Evolutionary conservation across 2,113 vertebrate genomes (phyloP).

Genomic region (Actinemys pallida): DNA sequence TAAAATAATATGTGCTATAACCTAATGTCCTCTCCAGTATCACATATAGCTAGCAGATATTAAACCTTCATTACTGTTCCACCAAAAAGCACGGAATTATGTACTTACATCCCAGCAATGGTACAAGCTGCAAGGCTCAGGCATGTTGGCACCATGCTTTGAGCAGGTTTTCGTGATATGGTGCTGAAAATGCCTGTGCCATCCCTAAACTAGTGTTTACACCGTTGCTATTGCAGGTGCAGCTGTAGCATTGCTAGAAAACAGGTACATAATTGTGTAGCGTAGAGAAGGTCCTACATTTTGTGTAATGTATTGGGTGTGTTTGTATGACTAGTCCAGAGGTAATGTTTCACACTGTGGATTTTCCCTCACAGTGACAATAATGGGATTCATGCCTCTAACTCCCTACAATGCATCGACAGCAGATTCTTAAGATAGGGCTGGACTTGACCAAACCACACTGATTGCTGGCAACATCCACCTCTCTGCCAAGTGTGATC

Average conservation of each 20-base stretch:
- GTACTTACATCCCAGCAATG: neutral
- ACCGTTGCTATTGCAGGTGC: neutral
- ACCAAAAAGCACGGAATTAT: neutral
- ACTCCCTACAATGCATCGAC: neutral
- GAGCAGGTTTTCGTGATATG: neutral
- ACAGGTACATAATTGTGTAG: neutral
- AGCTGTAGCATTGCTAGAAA: neutral
- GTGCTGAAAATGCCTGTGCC: neutral
- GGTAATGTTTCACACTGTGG: neutral
- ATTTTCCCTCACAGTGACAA: neutral
- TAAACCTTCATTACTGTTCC: neutral
- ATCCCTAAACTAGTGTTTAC: neutral
- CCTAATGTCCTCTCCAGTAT: neutral
- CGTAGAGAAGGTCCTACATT: neutral
- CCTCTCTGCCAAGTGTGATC: neutral
- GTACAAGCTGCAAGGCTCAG: neutral
- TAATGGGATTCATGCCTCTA: neutral
- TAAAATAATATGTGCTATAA: rapidly evolving
- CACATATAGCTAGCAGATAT: neutral
- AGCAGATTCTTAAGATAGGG: neutral
- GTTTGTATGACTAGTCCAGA: neutral
- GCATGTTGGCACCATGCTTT: neutral
- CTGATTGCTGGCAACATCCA: slow-evolving; percentile 29
- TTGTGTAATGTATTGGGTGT: neutral
- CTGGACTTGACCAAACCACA: neutral